A percentile compares a stretch with the other conserved stretches of the same genome.
Evolutionary conservation across 2,888 invertebrate species (phyloP).

Genomic region (Acleris holmiana): DNA sequence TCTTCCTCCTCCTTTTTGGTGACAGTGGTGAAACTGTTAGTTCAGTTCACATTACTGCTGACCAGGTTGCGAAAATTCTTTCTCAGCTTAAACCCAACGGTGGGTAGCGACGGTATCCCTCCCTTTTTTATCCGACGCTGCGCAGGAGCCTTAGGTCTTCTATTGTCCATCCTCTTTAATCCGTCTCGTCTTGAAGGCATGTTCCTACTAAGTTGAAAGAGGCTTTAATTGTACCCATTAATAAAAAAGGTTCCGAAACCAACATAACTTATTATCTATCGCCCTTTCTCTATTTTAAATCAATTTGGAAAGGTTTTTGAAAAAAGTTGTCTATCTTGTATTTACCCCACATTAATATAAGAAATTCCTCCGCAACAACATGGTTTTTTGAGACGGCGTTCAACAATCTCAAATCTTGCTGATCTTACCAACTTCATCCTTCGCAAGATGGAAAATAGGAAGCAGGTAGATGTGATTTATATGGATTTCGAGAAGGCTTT

Average conservation of each 20-base stretch:
- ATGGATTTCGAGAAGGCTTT: conserved; percentile 36
- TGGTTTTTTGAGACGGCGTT: conserved; percentile 15
- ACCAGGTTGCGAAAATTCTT: neutral
- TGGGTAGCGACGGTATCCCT: conserved; percentile 7
- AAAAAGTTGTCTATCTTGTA: neutral
- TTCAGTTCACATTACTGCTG: neutral
- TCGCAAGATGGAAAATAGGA: conserved; percentile 22
- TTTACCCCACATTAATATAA: neutral
- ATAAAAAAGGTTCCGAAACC: conserved; percentile 1
- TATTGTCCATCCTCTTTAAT: conserved; percentile 4
- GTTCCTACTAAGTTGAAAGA: conserved; percentile 9
- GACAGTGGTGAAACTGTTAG: neutral
- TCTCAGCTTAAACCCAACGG: neutral
- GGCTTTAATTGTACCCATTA: conserved; percentile 5
- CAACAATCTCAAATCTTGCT: conserved; percentile 9
- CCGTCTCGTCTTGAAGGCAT: neutral
- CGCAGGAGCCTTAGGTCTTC: neutral
- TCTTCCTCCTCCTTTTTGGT: neutral
- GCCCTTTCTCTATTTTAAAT: conserved; percentile 4
- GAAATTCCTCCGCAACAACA: conserved; percentile 13
- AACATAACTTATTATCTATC: neutral
- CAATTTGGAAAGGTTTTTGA: conserved; percentile 7
- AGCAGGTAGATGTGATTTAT: conserved; percentile 38
- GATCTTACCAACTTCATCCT: conserved; percentile 12
- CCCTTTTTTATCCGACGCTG: conserved; percentile 9